Evolutionary conservation across 2,113 vertebrate species (phyloP), one percentile per base, ranked within the genome.

Genomic region (Sceloporus undulatus): DNA sequence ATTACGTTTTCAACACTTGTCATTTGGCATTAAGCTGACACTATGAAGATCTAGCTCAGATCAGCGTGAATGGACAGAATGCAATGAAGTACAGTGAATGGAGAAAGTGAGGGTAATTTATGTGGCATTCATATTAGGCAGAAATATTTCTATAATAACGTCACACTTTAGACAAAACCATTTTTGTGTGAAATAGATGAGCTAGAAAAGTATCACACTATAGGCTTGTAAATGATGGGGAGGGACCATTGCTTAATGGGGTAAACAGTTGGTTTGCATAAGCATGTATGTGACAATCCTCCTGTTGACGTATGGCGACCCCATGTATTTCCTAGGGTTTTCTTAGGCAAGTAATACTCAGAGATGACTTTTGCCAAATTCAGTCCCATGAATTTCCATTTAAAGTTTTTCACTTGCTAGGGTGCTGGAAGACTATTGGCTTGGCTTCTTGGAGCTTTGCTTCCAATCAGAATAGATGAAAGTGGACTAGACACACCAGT

Each of bases 1-100:
- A 97, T 97, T 97, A 95, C 95, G 94, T 96, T 97, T 97, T 96
- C 96, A 93, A 96, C 95, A 94, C 95, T 96, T 97, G 97, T 96
- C 97, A 95, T 96, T 97, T 1, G 86, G 19, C 92, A 97, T 97
- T 97, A 97, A 95, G 95, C 95, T 95, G 94, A 95, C 87, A 84
- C 93, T 95, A 91, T 96, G 96, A 97, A 96, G 95, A 97, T 94
- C 87, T 95, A 96, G 96, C 95, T 93, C 94, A 93, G 85, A 95
- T 90, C 16, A 13, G 92, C 88, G 91, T 91, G 96, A 96, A 95
- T 91, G 94, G 91, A 86, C 92, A 93, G 88, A 95, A 95, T 95
- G 94, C 95, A 94, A 93, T 86, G 92, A 59, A 81, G 48, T 92
- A 91, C 95, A 91, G 93, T 88, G 92, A 90, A 90, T 82, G 87